Evolutionary conservation across 2,888 invertebrate species (phyloP), one percentile per base, ranked within the genome.

Genomic region (Gortyna flavago): DNA sequence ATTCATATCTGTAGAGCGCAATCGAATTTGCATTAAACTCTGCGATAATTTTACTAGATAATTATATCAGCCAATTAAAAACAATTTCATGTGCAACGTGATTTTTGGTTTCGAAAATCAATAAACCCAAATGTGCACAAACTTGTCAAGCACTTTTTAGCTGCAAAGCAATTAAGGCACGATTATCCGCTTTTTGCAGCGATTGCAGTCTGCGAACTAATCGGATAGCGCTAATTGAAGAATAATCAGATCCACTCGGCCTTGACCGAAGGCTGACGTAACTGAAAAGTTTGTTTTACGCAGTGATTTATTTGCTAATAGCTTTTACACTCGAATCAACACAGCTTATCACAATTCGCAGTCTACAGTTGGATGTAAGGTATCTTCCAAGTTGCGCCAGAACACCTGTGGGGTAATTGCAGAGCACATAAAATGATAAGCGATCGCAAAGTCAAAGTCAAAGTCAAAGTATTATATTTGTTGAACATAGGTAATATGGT

Each of bases 211-310:
- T 9, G 57, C 9, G 75, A 74, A 75, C 65, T 66, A 78, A 86
- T 86, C 77, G 64, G 51, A 72, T 57, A 85, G 75, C 38, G 69
- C 66, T 85, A 87, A 87, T 87, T 85, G 86, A 80, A 57, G 61
- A 72, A 76, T 89, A 89, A 87, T 84, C 89, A 82, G 86, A 85
- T 84, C 64, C 79, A 78, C 44, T 82, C 77, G 80, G 54, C 89
- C 86, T 87, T 84, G 89, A 86, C 84, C 77, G 74, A 71, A 11
- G 57, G 11, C 54, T 87, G 81, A 84, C 69, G 88, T 81, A 78
- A 87, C 76, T 65, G 66, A 38, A 44, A 73, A 73, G 75, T 77
- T 79, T 61, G 68, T 76, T 85, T 80, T 77, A 75, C 54, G 59
- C 44, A 68, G 70, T 54, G 64, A 57, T 80, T 79, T 83, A 76